phyloP scores from a whole-genome alignment of 2,113 vertebrate genomes.

The Anser cygnoides region DNA sequence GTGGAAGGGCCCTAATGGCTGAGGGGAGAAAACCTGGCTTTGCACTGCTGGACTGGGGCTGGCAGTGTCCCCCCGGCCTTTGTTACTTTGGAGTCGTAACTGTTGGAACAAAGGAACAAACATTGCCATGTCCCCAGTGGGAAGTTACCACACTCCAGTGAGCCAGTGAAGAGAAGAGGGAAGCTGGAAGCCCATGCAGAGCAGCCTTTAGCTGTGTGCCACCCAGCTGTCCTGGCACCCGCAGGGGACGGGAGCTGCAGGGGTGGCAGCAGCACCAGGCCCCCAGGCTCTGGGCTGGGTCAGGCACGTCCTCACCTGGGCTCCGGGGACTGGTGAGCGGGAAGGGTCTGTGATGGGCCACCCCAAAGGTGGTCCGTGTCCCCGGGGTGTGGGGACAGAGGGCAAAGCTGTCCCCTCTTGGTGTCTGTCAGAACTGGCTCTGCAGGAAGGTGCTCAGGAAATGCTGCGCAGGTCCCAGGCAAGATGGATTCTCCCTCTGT shows the following conservation, averaged over 20 bases:
- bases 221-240: background rate
- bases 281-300: background rate
- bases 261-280: background rate
- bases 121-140: accelerated
- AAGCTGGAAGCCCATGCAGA: background rate
- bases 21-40: background rate
- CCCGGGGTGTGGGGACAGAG: background rate
- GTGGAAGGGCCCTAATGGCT: background rate
- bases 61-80: background rate
- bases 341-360: background rate
- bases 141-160: background rate
- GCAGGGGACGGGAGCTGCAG: background rate
- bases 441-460: background rate
- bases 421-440: background rate
- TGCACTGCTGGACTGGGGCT: background rate
- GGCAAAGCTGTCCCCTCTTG: background rate
- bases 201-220: background rate
- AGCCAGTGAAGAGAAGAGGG: background rate
- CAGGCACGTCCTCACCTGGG: background rate
- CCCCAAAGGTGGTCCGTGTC: background rate
- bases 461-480: accelerated
- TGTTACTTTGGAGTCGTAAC: background rate
- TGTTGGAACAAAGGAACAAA: background rate
- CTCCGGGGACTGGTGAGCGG: background rate
- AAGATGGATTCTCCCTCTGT: background rate